Evolutionary conservation across 2,113 vertebrate genomes (phyloP), one percentile per base, ranked within the genome.

Genomic region (Alces alces): DNA sequence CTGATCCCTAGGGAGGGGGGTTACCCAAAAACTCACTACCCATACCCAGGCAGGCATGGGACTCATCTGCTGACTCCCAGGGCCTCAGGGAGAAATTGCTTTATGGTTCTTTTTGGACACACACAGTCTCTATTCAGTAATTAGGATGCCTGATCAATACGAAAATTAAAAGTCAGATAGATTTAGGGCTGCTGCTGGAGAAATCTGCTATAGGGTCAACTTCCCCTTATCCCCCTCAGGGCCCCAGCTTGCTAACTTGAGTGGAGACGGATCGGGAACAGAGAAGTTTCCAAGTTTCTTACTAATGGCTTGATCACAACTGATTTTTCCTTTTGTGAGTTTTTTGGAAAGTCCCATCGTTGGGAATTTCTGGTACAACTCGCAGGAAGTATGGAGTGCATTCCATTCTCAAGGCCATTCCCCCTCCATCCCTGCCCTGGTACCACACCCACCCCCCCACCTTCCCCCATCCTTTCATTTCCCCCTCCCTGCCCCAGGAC

Each of bases 141-240:
- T 43, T 73, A 39, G 45, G 58, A 86, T 82, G 47, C 39, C 82
- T 27, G 57, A 43, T 70, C 15, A 6, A 79, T 16, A 19, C 45
- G 64, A 94, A 97, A 92, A 9, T 57, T 55, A 28, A 30, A 91
- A 78, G 14, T 70, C 57, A 16, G 11, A n/a, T 28, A 45, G 61
- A 58, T 11, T 96, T 61, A 27, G 45, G 39, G 33, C 55, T 33
- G 47, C 83, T 61, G 25, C 61, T 50, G 17, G 64, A 58, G 58
- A 64, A 80, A 82, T 47, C 36, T n/a, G 2, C 23, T 17, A 14
- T 33, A 15, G 11, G 12, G 50, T 30, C 70, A 50, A 36, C 30
- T 73, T 66, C 64, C 43, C 47, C 5, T 9, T 15, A 28, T 8
- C 50, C 16, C 6, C 16, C 33, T 57, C 33, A 52, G 23, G 45